These are phyloP conservation scores for Brachypteracias leptosomus DNA, from an alignment of 2,113 vertebrate genomes.

Conservation along the genomic window DNA sequence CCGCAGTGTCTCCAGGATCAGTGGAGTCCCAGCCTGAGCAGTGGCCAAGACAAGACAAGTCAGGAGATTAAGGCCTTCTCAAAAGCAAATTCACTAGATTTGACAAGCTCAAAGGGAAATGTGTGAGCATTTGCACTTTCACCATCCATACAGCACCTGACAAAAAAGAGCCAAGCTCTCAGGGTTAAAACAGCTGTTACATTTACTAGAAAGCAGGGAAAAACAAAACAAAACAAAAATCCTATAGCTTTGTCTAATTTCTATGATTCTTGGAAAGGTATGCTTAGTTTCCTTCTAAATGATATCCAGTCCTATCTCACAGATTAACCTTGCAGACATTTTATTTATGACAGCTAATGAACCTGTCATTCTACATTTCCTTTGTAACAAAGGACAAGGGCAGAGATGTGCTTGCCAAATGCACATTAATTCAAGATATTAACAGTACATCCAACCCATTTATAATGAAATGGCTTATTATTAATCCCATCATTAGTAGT, in stretches of 20 bases:
- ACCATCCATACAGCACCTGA: background rate
- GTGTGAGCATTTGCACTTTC: background rate
- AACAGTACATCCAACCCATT: background rate
- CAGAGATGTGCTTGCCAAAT: background rate
- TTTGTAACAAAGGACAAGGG: background rate
- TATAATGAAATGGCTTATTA: conserved; percentile 4
- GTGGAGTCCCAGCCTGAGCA: background rate
- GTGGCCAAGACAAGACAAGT: background rate
- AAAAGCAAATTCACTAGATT: background rate
- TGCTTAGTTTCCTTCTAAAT: background rate
- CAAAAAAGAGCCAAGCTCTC: background rate
- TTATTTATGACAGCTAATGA: background rate
- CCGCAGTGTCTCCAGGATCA: background rate
- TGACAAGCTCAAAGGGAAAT: background rate
- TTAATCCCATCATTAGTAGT: conserved; percentile 7
- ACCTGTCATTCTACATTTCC: background rate
- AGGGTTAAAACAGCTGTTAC: background rate
- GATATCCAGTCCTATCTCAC: background rate
- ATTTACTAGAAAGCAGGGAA: background rate
- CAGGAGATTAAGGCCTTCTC: background rate
- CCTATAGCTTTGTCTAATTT: background rate
- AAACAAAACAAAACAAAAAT: background rate
- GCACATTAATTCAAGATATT: background rate
- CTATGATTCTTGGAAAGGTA: background rate
- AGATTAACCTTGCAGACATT: background rate